Conservation (phyloP, 2,797 vertebrate species). For the Galaxias olidus region DNA sequence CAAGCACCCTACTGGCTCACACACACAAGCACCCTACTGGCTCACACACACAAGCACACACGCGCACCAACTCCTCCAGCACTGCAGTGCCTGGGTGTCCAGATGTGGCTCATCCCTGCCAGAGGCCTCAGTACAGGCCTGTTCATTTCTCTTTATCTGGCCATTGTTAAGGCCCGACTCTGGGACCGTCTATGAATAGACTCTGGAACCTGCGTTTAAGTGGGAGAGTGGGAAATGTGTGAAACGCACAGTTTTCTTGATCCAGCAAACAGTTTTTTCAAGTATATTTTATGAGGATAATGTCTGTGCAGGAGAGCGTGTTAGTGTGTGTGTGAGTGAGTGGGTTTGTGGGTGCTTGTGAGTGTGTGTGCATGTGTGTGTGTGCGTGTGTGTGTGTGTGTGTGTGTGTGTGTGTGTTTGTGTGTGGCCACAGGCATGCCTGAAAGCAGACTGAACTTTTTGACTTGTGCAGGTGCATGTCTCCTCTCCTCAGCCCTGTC, state of each 20-base stretch:
- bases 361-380: neutral
- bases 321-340: neutral
- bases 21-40: slow-evolving; percentile 39
- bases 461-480: slow-evolving; percentile 87
- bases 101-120: slow-evolving; percentile 62
- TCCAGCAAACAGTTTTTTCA: too few species aligned
- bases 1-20: too few species aligned
- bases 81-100: slow-evolving; percentile 31
- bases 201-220: slow-evolving; percentile 42
- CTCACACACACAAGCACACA: slow-evolving; percentile 16
- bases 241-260: neutral
- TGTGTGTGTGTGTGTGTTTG: slow-evolving; percentile 22
- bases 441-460: slow-evolving; percentile 43
- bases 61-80: slow-evolving; percentile 10
- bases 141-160: slow-evolving; percentile 64
- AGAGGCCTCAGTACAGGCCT: slow-evolving; percentile 55
- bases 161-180: slow-evolving; percentile 49
- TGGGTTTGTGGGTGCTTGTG: neutral
- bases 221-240: slow-evolving; percentile 36
- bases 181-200: slow-evolving; percentile 43
- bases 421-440: slow-evolving; percentile 32
- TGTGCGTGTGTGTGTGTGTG: slow-evolving; percentile 26
- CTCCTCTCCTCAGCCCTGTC: slow-evolving; percentile 48
- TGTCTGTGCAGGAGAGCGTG: neutral
- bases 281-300: neutral